Conservation (phyloP, 2,888 invertebrate species). For the Amblyteles armatorius region DNA sequence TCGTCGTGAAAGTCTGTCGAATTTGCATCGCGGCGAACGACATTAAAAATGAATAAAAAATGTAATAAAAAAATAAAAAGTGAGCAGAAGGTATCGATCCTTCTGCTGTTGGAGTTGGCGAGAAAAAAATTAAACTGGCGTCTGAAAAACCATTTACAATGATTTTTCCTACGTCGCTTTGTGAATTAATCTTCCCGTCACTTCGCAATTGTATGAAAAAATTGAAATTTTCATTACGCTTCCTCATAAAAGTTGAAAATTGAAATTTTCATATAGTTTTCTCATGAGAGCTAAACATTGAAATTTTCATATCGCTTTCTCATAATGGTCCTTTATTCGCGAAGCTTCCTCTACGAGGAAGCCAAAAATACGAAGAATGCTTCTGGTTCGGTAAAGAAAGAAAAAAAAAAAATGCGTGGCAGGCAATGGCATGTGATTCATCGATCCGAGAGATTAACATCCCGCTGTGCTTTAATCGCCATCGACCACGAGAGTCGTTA, state of each 20-base stretch:
- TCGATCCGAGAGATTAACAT: conserved; percentile 27
- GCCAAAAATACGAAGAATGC: no score
- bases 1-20: conserved; percentile 51
- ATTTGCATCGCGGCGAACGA: conserved; percentile 26
- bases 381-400: background rate
- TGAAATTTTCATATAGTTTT: no score
- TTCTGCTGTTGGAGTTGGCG: conserved; percentile 15
- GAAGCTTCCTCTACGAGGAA: no score
- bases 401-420: background rate
- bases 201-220: background rate
- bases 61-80: background rate
- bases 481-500: conserved; percentile 44
- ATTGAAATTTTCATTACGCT: no score
- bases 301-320: no score
- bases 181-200: background rate
- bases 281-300: no score
- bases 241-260: no score
- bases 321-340: no score
- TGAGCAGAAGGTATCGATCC: background rate
- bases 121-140: background rate
- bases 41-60: conserved; percentile 12
- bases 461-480: conserved; percentile 27
- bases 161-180: background rate
- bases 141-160: conserved; percentile 10
- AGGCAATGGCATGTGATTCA: background rate